These are phyloP conservation scores for Poeciliopsis presidionis DNA, from an alignment of 2,797 vertebrate genomes.

Conservation along the genomic window DNA sequence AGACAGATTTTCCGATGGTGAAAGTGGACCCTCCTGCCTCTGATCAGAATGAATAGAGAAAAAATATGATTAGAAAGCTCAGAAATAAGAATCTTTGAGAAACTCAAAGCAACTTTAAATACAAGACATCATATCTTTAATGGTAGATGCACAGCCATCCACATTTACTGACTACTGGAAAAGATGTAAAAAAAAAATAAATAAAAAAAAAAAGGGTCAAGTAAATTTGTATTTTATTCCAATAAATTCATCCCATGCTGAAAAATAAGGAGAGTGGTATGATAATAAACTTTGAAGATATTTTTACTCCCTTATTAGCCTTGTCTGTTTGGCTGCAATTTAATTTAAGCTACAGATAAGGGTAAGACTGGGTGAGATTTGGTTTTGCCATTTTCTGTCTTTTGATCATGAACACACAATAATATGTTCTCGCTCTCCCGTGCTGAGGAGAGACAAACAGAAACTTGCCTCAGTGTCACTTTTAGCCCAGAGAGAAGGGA, in stretches of 20 bases:
- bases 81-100: conserved; percentile 10
- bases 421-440: not conserved
- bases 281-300: not conserved
- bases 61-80: conserved; percentile 7
- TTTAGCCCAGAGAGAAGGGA: not conserved
- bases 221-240: not conserved
- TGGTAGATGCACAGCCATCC: not conserved
- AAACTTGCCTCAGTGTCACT: not conserved
- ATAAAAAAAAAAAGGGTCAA: too few species aligned
- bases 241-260: not conserved
- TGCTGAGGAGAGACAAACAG: not conserved
- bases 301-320: not conserved
- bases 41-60: conserved; percentile 52
- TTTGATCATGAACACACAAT: not conserved
- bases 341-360: too few species aligned
- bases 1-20: conserved; percentile 95
- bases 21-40: conserved; percentile 93
- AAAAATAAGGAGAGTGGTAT: not conserved
- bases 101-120: conserved; percentile 10
- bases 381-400: not conserved
- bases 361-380: not conserved
- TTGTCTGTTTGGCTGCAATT: not conserved
- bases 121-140: conserved; percentile 10
- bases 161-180: not conserved
- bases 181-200: too few species aligned